phyloP scores from a whole-genome alignment of 1,140 invertebrate genomes.

The Saccostrea glomerata region DNA sequence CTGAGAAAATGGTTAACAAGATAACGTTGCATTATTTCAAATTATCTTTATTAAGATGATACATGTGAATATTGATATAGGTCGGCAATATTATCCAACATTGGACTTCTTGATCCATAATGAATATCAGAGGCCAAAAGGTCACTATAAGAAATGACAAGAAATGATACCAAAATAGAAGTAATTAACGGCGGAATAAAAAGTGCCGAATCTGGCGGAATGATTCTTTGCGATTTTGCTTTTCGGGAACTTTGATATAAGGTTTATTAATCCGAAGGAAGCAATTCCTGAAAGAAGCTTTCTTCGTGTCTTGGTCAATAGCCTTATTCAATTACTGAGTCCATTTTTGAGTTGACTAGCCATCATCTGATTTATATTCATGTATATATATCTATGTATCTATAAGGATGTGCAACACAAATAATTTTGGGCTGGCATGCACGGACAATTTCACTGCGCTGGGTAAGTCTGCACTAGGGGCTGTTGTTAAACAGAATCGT shows the following conservation, averaged over 20 bases:
- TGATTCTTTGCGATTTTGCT: not conserved
- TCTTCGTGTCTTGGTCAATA: slow-evolving; percentile 19
- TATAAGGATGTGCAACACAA: not conserved
- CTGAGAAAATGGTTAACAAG: too few species aligned
- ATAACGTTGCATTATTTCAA: too few species aligned
- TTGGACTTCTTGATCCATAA: too few species aligned
- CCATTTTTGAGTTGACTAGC: slow-evolving; percentile 23
- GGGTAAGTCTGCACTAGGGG: not conserved
- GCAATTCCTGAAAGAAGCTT: not conserved
- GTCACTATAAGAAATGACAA: not conserved
- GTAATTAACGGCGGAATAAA: not conserved
- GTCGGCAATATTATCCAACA: too few species aligned
- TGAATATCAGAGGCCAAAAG: not conserved
- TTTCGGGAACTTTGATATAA: not conserved
- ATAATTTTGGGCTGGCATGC: not conserved
- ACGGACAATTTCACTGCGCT: not conserved
- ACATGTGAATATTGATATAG: too few species aligned
- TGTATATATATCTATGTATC: not conserved
- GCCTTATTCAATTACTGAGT: slow-evolving; percentile 18
- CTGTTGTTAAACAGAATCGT: too few species aligned
- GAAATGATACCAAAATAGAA: not conserved
- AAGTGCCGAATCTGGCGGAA: not conserved
- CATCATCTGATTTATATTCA: slow-evolving; percentile 5
- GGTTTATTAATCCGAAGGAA: slow-evolving; percentile 14
- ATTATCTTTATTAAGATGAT: too few species aligned